These are phyloP conservation scores for Oceanodroma tethys DNA, from an alignment of 2,113 vertebrate species.

Conservation along the genomic window DNA sequence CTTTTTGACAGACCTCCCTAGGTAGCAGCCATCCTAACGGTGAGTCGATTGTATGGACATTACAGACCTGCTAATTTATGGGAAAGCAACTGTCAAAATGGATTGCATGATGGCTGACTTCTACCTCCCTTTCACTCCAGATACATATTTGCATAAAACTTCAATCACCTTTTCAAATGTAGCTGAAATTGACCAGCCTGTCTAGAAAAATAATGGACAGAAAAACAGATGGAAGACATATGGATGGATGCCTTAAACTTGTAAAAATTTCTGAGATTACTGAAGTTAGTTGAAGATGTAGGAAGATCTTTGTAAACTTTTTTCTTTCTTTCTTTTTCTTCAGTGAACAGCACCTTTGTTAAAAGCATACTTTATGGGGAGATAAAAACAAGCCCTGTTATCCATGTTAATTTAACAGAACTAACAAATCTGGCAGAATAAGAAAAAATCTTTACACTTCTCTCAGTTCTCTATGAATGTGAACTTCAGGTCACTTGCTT, in stretches of 20 bases:
- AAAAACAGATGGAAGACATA: accelerated
- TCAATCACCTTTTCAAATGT: background rate
- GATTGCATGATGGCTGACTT: background rate
- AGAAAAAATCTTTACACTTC: background rate
- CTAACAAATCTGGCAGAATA: background rate
- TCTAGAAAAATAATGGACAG: background rate
- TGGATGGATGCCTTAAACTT: background rate
- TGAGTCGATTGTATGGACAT: background rate
- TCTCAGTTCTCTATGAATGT: background rate
- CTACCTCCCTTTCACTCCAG: background rate
- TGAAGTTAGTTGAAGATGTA: background rate
- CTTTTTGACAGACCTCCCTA: background rate
- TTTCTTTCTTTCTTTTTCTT: background rate
- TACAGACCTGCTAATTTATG: background rate
- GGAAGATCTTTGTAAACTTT: background rate
- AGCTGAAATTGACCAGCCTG: background rate
- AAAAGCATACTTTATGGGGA: background rate
- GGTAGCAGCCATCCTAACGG: background rate
- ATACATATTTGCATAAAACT: background rate
- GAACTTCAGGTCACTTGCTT: background rate
- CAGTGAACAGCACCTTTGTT: background rate
- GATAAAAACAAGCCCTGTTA: background rate
- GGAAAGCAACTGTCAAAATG: background rate
- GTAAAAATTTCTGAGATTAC: background rate
- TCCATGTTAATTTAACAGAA: background rate